Conservation (phyloP, 1,140 invertebrate genomes). For the Drosophila pruinosa region DNA sequence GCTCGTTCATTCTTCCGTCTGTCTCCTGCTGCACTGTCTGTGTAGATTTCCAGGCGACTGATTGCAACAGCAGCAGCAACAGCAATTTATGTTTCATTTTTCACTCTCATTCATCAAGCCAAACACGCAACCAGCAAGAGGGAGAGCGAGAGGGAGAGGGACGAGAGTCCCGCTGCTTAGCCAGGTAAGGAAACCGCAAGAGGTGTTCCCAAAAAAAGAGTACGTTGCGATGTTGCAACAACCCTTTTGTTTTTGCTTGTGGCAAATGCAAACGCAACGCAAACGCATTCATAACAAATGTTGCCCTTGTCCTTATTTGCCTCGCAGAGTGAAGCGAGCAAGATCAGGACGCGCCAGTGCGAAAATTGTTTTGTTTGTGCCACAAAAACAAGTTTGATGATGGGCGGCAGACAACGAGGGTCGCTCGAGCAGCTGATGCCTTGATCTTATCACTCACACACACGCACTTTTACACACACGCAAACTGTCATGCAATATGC, state of each 20-base stretch:
- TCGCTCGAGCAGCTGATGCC: conserved; percentile 55
- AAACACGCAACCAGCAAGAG: conserved; percentile 53
- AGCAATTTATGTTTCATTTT: conserved; percentile 70
- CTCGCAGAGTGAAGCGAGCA: background rate
- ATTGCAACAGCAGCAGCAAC: conserved; percentile 58
- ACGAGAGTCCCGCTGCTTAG: background rate
- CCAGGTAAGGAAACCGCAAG: conserved; percentile 26
- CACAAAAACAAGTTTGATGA: conserved; percentile 63
- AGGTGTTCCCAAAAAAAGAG: conserved; percentile 23
- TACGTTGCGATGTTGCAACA: conserved; percentile 26
- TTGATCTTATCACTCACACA: conserved; percentile 60
- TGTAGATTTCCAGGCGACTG: conserved; percentile 77
- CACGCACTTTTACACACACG: background rate
- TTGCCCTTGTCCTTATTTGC: too few species aligned
- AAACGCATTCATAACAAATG: conserved; percentile 54
- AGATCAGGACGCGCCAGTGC: conserved; percentile 61
- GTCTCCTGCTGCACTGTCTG: conserved; percentile 50
- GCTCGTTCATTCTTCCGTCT: too few species aligned
- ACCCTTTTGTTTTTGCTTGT: conserved; percentile 31
- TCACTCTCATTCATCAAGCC: conserved; percentile 77
- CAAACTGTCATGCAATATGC: conserved; percentile 62
- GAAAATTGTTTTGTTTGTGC: conserved; percentile 79
- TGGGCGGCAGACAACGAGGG: background rate
- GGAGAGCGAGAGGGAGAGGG: background rate
- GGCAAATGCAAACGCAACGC: conserved; percentile 7